Evolutionary conservation across 2,797 vertebrate genomes (phyloP).

Genomic region (Ptychobarbus kaznakovi): DNA sequence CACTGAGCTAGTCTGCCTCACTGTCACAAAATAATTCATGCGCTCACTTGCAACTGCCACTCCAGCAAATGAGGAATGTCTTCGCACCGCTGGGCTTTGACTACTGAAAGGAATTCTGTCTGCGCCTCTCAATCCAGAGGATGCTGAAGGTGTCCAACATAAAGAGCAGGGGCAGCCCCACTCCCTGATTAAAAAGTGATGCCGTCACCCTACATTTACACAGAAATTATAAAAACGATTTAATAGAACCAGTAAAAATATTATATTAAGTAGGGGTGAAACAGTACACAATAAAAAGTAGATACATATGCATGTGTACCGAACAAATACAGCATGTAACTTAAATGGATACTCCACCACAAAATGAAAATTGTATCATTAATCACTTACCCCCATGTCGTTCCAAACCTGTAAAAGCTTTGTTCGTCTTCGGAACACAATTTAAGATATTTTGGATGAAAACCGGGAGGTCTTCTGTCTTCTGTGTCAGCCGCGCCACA

Average conservation of each 20-base stretch:
- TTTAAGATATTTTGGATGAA: too few species aligned
- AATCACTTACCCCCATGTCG: too few species aligned
- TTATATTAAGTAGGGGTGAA: neutral
- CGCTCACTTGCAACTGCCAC: constrained; percentile 24
- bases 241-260: neutral
- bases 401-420: too few species aligned
- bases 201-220: neutral
- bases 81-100: neutral
- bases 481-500: too few species aligned
- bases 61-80: constrained; percentile 39
- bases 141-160: constrained; percentile 14
- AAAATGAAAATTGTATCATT: too few species aligned
- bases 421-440: too few species aligned
- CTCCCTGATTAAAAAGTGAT: neutral
- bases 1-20: constrained; percentile 9
- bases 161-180: constrained; percentile 4
- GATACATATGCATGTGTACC: too few species aligned
- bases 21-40: constrained; percentile 46
- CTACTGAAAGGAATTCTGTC: constrained; percentile 23
- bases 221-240: neutral
- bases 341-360: too few species aligned
- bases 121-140: neutral
- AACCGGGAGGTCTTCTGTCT: too few species aligned
- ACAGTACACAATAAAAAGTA: fast-evolving
- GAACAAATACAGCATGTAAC: too few species aligned